These are phyloP conservation scores for Caenorhabditis imperialis DNA, from an alignment of 2,888 invertebrate species.

Conservation along the genomic window DNA sequence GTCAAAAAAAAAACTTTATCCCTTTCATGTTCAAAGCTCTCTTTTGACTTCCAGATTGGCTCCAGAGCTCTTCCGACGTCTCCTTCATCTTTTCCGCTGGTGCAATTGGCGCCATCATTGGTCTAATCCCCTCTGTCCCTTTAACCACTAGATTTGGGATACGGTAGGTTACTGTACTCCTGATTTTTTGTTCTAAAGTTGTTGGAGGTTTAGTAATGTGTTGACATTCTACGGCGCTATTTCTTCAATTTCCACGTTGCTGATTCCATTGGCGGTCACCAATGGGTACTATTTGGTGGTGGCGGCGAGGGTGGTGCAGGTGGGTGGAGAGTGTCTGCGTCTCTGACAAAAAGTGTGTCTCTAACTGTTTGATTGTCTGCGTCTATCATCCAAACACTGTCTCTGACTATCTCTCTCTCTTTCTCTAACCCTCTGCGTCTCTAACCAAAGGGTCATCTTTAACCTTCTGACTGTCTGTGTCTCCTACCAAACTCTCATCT, in stretches of 20 bases:
- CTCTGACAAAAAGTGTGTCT: no score
- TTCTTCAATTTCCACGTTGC: conserved; percentile 29
- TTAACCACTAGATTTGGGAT: conserved; percentile 49
- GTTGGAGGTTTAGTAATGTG: conserved; percentile 18
- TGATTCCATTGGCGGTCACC: conserved; percentile 33
- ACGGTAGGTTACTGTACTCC: no score
- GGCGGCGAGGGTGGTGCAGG: conserved; percentile 29
- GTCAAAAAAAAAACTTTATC: neutral
- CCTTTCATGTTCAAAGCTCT: neutral
- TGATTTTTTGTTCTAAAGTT: no score
- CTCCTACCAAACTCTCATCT: no score
- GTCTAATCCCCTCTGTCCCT: conserved; percentile 55
- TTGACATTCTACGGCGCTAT: conserved; percentile 33
- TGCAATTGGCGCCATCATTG: conserved; percentile 59
- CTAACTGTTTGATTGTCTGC: no score
- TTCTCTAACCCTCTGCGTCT: no score
- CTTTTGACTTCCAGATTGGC: conserved; percentile 47
- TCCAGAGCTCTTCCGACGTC: conserved; percentile 51
- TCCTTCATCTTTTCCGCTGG: conserved; percentile 58
- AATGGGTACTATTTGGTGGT: conserved; percentile 40
- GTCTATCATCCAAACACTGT: no score
- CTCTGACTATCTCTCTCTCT: no score
- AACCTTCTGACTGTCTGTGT: no score
- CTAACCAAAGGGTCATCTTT: no score
- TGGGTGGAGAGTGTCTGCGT: neutral